phyloP scores from a whole-genome alignment of 2,888 invertebrate genomes.

The Coecobrya sp. region DNA sequence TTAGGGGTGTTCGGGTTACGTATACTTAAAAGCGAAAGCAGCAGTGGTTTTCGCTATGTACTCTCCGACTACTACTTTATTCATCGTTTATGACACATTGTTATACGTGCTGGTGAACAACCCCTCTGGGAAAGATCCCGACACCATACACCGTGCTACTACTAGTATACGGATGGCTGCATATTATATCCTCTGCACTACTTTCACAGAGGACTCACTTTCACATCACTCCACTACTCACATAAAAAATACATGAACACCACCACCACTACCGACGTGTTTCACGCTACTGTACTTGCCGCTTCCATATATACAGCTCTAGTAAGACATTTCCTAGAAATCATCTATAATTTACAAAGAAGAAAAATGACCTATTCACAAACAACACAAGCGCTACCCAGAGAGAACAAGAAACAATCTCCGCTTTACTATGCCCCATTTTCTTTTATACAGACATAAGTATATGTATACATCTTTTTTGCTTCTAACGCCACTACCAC shows the following conservation, averaged over 20 bases:
- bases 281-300: neutral
- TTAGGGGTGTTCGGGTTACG: neutral
- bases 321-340: neutral
- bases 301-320: neutral
- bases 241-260: conserved; percentile 1
- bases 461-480: neutral
- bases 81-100: conserved; percentile 24
- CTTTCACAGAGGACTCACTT: too few species aligned
- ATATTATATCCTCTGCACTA: neutral
- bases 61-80: neutral
- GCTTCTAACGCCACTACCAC: neutral
- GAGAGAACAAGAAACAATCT: neutral
- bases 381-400: neutral
- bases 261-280: neutral
- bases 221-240: neutral
- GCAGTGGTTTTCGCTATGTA: neutral
- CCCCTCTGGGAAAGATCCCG: conserved; percentile 6
- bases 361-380: conserved; percentile 29
- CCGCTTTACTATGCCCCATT: neutral
- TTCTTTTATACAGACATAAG: neutral
- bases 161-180: neutral
- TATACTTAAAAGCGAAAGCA: neutral
- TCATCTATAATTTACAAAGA: conserved; percentile 20
- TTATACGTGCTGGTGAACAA: conserved; percentile 18
- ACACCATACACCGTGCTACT: neutral